Evolutionary conservation across 1,140 invertebrate genomes (phyloP).

Genomic region (Idris sp.): DNA sequence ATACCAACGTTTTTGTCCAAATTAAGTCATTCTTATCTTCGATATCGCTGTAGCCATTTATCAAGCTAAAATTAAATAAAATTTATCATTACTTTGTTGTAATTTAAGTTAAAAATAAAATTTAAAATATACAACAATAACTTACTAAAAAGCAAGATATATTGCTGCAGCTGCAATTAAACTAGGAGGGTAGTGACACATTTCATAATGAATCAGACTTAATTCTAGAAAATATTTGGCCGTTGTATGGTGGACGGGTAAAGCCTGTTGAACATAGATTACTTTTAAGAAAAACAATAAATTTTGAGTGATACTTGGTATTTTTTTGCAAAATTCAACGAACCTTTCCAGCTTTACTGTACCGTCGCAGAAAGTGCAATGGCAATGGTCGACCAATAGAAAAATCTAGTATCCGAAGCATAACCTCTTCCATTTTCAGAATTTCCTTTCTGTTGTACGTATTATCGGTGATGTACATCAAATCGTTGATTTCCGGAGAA

Average conservation of each 20-base stretch:
- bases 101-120: no score
- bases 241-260: constrained; percentile 87
- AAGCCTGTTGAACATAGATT: no score
- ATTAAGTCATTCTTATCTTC: constrained; percentile 69
- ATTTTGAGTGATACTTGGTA: no score
- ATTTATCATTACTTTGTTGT: no score
- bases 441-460: constrained; percentile 90
- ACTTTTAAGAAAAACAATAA: no score
- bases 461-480: constrained; percentile 95
- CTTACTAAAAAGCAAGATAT: constrained; percentile 83
- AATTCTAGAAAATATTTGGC: constrained; percentile 97
- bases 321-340: no score
- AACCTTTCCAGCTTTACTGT: constrained; percentile 86
- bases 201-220: constrained; percentile 88
- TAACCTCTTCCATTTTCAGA: constrained; percentile 89
- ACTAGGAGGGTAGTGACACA: constrained; percentile 90
- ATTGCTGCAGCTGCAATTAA: constrained; percentile 86
- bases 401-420: constrained; percentile 87
- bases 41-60: constrained; percentile 65
- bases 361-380: constrained; percentile 92
- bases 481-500: constrained; percentile 91
- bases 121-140: constrained; percentile 7
- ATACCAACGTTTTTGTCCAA: constrained; percentile 82
- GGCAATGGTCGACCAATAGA: constrained; percentile 90
- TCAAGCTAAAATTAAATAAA: constrained; percentile 65